Percentiles rank a stretch among this genome's conserved stretches.
These are phyloP conservation scores for Amblyjoppa fuscipennis DNA, from an alignment of 2,888 invertebrate genomes.

Conservation along the genomic window DNA sequence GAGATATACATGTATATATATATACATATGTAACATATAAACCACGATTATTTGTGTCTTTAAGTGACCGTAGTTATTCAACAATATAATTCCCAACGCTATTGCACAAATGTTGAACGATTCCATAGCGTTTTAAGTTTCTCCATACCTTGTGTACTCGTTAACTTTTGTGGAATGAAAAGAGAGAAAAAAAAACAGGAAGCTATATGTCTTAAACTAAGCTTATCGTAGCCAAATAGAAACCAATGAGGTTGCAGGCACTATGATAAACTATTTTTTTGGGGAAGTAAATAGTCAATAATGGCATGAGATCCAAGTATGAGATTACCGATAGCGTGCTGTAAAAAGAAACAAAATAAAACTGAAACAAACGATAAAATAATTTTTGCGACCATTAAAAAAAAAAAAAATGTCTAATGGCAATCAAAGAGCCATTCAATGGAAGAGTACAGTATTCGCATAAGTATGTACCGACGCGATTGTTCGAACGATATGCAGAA, in stretches of 20 bases:
- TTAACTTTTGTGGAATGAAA: slow-evolving; percentile 44
- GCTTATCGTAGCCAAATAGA: slow-evolving; percentile 47
- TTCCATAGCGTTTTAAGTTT: slow-evolving; percentile 46
- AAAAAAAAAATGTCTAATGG: slow-evolving; percentile 25
- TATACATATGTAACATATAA: slow-evolving; percentile 58
- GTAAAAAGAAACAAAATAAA: slow-evolving; percentile 72
- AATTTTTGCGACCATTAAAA: neutral
- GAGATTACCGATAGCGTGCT: slow-evolving; percentile 73
- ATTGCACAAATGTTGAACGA: slow-evolving; percentile 44
- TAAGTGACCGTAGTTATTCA: slow-evolving; percentile 28
- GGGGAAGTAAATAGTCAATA: slow-evolving; percentile 50
- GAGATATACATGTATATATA: slow-evolving; percentile 50
- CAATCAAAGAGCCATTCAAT: slow-evolving; percentile 55
- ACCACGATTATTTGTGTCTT: slow-evolving; percentile 43
- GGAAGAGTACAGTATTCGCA: slow-evolving; percentile 10
- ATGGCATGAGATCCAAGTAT: slow-evolving; percentile 65
- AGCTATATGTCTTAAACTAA: slow-evolving; percentile 29
- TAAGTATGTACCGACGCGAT: neutral
- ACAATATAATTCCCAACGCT: slow-evolving; percentile 40
- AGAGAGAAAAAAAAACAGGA: slow-evolving; percentile 2
- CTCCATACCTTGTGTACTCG: slow-evolving; percentile 70
- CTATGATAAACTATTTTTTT: slow-evolving; percentile 50
- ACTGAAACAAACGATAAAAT: slow-evolving; percentile 56
- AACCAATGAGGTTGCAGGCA: slow-evolving; percentile 46
- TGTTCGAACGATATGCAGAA: slow-evolving; percentile 33